Evolutionary conservation across 2,113 vertebrate genomes (phyloP).

Genomic region (Sminthopsis crassicaudata): DNA sequence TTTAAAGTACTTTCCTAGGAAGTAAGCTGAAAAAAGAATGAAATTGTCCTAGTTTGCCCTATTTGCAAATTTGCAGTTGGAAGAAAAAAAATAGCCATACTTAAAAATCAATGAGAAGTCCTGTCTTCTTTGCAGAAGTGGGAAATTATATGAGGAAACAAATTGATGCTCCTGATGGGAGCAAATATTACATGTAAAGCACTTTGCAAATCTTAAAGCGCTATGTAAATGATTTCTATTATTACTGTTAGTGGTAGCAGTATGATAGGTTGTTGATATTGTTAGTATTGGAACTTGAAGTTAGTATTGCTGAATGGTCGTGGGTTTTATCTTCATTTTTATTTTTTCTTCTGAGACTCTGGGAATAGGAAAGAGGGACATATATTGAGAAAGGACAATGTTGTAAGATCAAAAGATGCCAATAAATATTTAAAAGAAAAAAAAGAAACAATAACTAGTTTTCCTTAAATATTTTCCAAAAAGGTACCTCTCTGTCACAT

Average conservation of each 20-base stretch:
- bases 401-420: not conserved
- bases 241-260: not conserved
- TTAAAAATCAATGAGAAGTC: constrained; percentile 39
- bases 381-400: not conserved
- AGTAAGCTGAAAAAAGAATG: constrained; percentile 28
- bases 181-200: not conserved
- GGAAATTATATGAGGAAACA: not conserved
- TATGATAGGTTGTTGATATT: not conserved
- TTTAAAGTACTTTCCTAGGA: not conserved
- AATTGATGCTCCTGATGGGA: not conserved
- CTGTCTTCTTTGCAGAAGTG: constrained; percentile 3
- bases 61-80: constrained; percentile 28
- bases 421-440: not conserved
- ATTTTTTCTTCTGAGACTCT: not conserved
- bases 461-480: constrained; percentile 13
- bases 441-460: not conserved
- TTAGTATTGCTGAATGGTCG: not conserved
- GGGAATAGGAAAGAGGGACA: not conserved
- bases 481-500: not conserved
- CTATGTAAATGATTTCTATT: not conserved
- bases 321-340: not conserved
- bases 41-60: constrained; percentile 44
- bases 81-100: not conserved
- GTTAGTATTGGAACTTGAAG: not conserved
- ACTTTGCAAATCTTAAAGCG: not conserved